Base-by-base conservation (phyloP, 2,888 invertebrate genomes). In the Troides oblongomaculatus region DNA sequence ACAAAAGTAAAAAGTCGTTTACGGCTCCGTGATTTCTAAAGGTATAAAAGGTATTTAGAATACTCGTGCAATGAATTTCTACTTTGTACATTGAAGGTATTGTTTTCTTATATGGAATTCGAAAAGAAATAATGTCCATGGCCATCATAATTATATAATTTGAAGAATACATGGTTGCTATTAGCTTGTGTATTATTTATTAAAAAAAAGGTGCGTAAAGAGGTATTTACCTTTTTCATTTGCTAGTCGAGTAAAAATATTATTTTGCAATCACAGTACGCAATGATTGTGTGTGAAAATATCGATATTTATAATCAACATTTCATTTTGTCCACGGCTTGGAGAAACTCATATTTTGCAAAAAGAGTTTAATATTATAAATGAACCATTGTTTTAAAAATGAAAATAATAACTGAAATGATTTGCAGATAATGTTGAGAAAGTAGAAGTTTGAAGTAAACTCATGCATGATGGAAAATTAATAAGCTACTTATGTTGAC, bases 1-100 rank as follows among this genome's bases (percentile, higher is more conserved):
- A 46, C 39, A 56, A 53, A 18, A 39, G 60, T n/a, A 60, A 64
- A 60, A 64, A 68, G 53, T 10, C 18, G 59, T 68, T 58, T 25
- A 64, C 36, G 7, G 25, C 53, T 64, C 39, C 46, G 63, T 63
- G 50, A 46, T 59, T 63, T 58, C 58, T 64, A 39, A 17, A 36
- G 3, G 17, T n/a, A 64, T 61, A 50, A 56, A 7, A 30, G 30
- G 21, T 57, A 56, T 56, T 69, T 61, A 56, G 23, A 23, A 43
- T 53, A 30, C 8, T 46, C 12, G 3, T 21, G 36, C n/a, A 8
- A 62, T 46, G 46, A 46, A 14, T 36, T 65, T 23, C n/a, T 60
- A 3, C 2, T 53, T 53, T 53, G 7, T 18, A 53, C n/a, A n/a
- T n/a, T 53, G 8, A 53, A 53, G n/a, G 53, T 53, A n/a, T 53